Base-by-base conservation (phyloP, 2,797 vertebrate genomes). In the Vireo griseus region DNA sequence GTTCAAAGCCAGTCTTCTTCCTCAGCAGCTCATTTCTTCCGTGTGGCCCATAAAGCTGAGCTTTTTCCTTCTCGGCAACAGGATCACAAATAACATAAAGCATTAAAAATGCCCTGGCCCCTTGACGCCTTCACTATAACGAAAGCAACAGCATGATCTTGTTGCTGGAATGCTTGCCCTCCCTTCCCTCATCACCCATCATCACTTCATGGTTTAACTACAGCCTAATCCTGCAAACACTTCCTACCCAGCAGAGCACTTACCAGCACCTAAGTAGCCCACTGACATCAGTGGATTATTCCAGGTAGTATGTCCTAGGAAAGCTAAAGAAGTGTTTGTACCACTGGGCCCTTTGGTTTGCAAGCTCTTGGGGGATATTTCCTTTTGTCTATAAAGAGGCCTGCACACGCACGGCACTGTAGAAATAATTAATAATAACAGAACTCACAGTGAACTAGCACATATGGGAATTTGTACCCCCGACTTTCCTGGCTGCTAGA, bases 381-480 rank as follows among this genome's bases (percentile, higher is more conserved):
- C 35, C 71, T 95, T 94, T 58, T 89, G 87, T 78, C 81, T 79
- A 48, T 95, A 96, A 96, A 96, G 91, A 57, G 63, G 44, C 87
- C 45, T 21, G 45, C 86, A 73, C 94, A 94, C 7, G 37, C 91
- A 55, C 1, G 5, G 85, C 6, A 42, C 82, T 91, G 67, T 93
- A 89, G 80, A 94, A 96, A 91, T 97, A 94, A 96, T 97, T 92
- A 95, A 94, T 86, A 94, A 88, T 86, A 96, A 83, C 92, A 96
- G 69, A 86, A 82, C 71, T 95, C 69, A 25, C 90, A 92, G 25
- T 59, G 69, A 89, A 91, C 86, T 51, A 78, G 76, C 33, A 54
- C 92, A 2, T 67, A 10, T 12, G 92, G 92, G 94, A 94, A 91
- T 86, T 88, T 10, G 18, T 79, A 81, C 63, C 39, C 52, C 95